These are phyloP conservation scores for Crocuta crocuta DNA, from an alignment of 2,113 vertebrate species.

Conservation along the genomic window DNA sequence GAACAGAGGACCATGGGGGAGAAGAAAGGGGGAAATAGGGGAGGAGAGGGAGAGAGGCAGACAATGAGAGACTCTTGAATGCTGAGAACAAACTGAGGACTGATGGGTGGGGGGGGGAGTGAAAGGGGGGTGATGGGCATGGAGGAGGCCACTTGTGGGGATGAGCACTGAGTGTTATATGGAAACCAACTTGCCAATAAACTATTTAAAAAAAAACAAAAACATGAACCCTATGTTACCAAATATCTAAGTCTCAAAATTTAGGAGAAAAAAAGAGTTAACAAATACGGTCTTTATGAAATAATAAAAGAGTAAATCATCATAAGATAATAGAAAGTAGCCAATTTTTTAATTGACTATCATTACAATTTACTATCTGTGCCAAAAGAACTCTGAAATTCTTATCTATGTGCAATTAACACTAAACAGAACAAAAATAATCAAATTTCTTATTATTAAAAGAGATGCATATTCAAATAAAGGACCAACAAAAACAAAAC, in stretches of 20 bases:
- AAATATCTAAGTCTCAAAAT: constrained; percentile 48
- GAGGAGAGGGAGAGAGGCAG: too few species aligned
- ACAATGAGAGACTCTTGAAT: too few species aligned
- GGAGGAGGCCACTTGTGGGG: too few species aligned
- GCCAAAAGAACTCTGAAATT: neutral
- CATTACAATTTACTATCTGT: neutral
- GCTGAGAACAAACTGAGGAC: too few species aligned
- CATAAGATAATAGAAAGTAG: neutral
- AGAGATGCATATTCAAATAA: constrained; percentile 24
- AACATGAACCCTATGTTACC: neutral
- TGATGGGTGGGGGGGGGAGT: too few species aligned
- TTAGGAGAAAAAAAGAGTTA: neutral
- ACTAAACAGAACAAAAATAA: constrained; percentile 34
- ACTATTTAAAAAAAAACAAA: neutral
- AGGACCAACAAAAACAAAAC: constrained; percentile 31
- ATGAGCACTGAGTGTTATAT: too few species aligned
- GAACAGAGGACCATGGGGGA: too few species aligned
- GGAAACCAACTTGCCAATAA: too few species aligned
- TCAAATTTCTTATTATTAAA: constrained; percentile 14
- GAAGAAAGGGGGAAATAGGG: too few species aligned
- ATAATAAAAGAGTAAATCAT: constrained; percentile 1
- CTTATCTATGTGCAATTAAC: neutral
- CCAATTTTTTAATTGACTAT: constrained; percentile 4
- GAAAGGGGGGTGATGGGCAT: too few species aligned
- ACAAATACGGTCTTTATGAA: constrained; percentile 22